These are phyloP conservation scores for Gallinago paraguaiae DNA, from an alignment of 2,113 vertebrate genomes.

Conservation along the genomic window DNA sequence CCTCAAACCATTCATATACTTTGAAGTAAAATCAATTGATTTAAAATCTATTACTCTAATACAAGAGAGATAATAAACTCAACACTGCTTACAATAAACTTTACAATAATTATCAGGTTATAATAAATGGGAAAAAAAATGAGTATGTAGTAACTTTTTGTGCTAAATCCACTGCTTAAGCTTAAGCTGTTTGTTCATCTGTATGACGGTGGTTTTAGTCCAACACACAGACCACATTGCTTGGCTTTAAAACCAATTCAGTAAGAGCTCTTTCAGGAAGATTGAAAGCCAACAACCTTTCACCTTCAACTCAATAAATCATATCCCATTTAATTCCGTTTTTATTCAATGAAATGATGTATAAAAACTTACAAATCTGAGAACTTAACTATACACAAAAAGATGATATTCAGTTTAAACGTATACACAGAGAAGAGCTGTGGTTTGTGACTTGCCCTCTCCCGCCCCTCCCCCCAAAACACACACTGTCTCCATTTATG, in stretches of 20 bases:
- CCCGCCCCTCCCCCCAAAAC: slow-evolving; percentile 56
- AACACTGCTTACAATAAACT: neutral
- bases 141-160: neutral
- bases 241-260: neutral
- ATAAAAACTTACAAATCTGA: slow-evolving; percentile 85
- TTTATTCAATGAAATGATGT: slow-evolving; percentile 85
- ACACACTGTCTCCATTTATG: slow-evolving; percentile 55
- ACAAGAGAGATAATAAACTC: neutral
- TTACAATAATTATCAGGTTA: neutral
- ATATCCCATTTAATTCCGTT: slow-evolving; percentile 70
- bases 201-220: neutral
- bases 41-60: neutral
- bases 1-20: neutral
- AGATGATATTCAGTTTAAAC: slow-evolving; percentile 74
- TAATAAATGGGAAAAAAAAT: neutral
- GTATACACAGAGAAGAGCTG: slow-evolving; percentile 70
- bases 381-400: slow-evolving; percentile 83
- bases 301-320: slow-evolving; percentile 34
- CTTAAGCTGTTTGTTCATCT: neutral
- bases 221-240: neutral
- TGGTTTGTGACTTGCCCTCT: slow-evolving; percentile 51
- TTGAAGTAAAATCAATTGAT: neutral
- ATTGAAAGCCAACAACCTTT: neutral
- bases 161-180: neutral
- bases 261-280: neutral